Base-by-base conservation (phyloP, 1,140 invertebrate genomes). In the Drosophila quadrilineata region DNA sequence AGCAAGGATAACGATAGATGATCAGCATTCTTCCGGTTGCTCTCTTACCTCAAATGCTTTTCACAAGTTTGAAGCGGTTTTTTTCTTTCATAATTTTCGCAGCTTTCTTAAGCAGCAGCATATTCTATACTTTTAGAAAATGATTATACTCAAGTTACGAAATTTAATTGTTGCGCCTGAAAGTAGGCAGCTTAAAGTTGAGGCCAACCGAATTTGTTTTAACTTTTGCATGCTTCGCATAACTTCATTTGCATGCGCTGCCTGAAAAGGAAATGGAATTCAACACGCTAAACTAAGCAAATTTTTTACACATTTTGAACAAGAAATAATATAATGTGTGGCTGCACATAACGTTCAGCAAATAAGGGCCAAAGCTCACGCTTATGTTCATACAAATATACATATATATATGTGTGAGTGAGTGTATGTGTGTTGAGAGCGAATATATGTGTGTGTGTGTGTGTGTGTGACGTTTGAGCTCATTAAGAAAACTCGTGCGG, bases 121-220 rank as follows among this genome's bases (percentile, higher is more conserved):
- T 26, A n/a, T 58, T 57, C 21, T 17, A 28, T 40, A 28, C 14
- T 17, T 24, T 17, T 26, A 58, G 69, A 82, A 82, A 75, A 82
- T 82, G 76, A 80, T 76, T 82, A 82, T 75, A 68, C 50, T 72
- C 29, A 75, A 80, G 68, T 75, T 80, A 82, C 73, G 75, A 79
- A 71, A 71, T 82, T 82, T 82, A 82, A 82, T 82, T 82, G 68
- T 82, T 75, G 58, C 68, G 43, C 59, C 52, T 59, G 41, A 6
- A 35, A 28, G 53, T 29, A 14, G 26, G 12, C 26, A 6, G 31
- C 59, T 62, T 69, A 38, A 71, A 71, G 29, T 17, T 9, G n/a
- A n/a, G 58, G 26, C 46, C 33, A 21, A 21, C 4, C 5, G 38
- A 9, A n/a, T 41, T 54, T 40, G 10, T 10, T 46, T 54, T 10